Conservation (phyloP, 2,113 vertebrate species). For the Agelaius tricolor region DNA sequence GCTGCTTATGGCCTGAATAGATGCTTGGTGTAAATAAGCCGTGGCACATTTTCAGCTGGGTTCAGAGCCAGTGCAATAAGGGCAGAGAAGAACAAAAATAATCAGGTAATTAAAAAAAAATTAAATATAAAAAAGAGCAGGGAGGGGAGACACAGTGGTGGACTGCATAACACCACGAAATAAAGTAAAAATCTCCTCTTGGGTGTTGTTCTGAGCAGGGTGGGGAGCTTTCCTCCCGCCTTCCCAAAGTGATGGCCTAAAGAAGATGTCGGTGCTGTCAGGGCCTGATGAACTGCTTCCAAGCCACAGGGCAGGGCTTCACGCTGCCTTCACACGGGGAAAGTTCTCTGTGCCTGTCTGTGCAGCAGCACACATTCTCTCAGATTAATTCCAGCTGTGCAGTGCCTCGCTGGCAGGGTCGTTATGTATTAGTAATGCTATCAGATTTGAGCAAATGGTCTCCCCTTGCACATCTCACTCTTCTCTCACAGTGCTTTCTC, state of each 20-base stretch:
- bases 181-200: neutral
- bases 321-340: constrained; percentile 52
- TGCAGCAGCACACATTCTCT: constrained; percentile 44
- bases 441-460: constrained; percentile 7
- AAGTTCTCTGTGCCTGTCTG: constrained; percentile 55
- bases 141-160: neutral
- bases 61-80: neutral
- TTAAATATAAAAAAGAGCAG: too few species aligned
- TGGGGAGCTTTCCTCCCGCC: neutral
- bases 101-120: neutral
- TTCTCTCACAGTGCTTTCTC: neutral
- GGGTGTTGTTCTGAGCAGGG: neutral
- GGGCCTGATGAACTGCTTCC: constrained; percentile 54
- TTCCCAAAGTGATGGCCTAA: neutral
- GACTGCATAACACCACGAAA: neutral
- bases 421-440: constrained; percentile 32
- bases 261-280: constrained; percentile 67
- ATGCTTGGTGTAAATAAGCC: constrained; percentile 18
- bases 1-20: constrained; percentile 29
- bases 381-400: constrained; percentile 75
- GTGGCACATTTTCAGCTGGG: neutral
- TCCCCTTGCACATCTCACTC: neutral
- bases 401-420: constrained; percentile 32
- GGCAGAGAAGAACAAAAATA: neutral
- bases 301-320: constrained; percentile 75